Conservation (phyloP, 2,113 vertebrate genomes). For the Polypterus bichir region DNA sequence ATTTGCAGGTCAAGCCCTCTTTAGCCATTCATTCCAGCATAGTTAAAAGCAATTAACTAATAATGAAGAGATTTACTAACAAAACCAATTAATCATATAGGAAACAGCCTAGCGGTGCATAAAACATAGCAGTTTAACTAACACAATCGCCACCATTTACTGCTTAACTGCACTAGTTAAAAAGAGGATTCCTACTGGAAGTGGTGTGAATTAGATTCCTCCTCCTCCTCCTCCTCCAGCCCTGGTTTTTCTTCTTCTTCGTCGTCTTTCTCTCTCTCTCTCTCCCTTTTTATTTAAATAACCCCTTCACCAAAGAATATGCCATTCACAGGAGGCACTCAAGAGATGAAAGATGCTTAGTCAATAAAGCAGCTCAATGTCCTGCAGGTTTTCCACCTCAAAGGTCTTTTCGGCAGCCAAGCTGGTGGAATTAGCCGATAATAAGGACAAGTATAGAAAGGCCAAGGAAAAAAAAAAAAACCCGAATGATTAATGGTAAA, state of each 20-base stretch:
- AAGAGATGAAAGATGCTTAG: too few species aligned
- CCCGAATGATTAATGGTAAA: too few species aligned
- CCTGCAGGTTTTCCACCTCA: too few species aligned
- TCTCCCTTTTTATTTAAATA: too few species aligned
- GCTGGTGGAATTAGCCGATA: too few species aligned
- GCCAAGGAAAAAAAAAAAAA: too few species aligned
- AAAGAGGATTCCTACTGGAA: slow-evolving; percentile 22
- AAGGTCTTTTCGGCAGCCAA: too few species aligned
- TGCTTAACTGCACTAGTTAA: slow-evolving; percentile 18
- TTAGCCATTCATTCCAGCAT: slow-evolving; percentile 42
- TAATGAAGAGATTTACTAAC: slow-evolving; percentile 39
- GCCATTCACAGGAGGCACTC: too few species aligned
- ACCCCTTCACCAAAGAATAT: too few species aligned
- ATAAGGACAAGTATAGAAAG: too few species aligned
- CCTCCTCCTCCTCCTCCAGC: slow-evolving; percentile 17
- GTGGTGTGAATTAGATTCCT: slow-evolving; percentile 42
- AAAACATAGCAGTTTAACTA: slow-evolving; percentile 26
- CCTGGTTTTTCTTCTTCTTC: slow-evolving; percentile 15
- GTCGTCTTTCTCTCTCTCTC: too few species aligned
- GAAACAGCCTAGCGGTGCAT: slow-evolving; percentile 28
- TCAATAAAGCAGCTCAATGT: too few species aligned
- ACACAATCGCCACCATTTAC: slow-evolving; percentile 35
- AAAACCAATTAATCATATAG: slow-evolving; percentile 39
- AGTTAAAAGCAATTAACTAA: slow-evolving; percentile 49
- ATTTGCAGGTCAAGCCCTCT: slow-evolving; percentile 41